phyloP scores from a whole-genome alignment of 1,140 invertebrate species.

The Hydropsyche tenuis region DNA sequence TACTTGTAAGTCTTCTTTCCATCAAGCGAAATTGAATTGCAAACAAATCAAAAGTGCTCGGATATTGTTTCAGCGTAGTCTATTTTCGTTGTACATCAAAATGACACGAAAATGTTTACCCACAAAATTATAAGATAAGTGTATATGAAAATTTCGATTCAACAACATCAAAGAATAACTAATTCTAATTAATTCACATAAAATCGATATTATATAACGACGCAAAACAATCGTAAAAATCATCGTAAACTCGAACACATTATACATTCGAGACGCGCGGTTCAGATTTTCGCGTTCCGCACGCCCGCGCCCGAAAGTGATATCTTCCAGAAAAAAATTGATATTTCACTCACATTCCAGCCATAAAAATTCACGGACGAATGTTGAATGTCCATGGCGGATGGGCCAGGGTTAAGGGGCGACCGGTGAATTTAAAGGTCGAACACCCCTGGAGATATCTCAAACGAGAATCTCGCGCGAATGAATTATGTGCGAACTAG shows the following conservation, averaged over 20 bases:
- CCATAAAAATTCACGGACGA: slow-evolving; percentile 5
- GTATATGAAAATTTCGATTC: no score
- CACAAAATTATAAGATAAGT: no score
- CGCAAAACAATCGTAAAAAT: slow-evolving; percentile 20
- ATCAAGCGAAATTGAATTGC: no score
- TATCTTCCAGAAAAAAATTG: neutral
- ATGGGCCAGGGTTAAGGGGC: neutral
- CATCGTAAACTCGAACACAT: neutral
- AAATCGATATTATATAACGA: neutral
- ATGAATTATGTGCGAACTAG: neutral
- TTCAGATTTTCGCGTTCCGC: neutral
- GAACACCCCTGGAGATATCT: neutral
- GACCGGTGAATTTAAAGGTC: neutral
- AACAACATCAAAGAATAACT: no score
- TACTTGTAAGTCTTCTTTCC: no score
- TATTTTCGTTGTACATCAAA: no score
- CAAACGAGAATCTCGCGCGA: neutral
- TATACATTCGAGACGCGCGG: neutral
- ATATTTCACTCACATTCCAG: neutral
- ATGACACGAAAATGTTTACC: no score
- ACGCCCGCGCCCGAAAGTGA: neutral
- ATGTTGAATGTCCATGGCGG: no score
- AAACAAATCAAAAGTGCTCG: no score
- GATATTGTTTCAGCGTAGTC: no score
- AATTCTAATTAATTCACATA: no score